phyloP scores from a whole-genome alignment of 2,888 invertebrate genomes.

The Hirtodrosophila duncani region DNA sequence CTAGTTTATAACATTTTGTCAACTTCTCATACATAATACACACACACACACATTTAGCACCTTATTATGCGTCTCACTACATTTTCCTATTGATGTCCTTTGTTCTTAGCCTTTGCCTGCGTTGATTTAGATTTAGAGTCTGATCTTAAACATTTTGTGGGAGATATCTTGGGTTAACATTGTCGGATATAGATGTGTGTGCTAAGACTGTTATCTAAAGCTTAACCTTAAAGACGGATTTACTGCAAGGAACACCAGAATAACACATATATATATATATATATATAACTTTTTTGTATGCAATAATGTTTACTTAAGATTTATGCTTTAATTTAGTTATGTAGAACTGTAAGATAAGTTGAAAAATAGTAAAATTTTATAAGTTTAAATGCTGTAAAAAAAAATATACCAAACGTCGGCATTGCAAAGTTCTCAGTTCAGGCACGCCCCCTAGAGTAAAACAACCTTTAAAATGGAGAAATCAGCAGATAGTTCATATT shows the following conservation, averaged over 20 bases:
- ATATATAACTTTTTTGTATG: conserved; percentile 38
- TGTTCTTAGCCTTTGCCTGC: too few species aligned
- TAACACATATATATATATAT: conserved; percentile 42
- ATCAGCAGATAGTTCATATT: too few species aligned
- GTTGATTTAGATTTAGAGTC: too few species aligned
- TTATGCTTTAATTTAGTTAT: conserved; percentile 36
- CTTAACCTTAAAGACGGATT: conserved; percentile 72
- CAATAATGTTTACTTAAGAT: conserved; percentile 49
- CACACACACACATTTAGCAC: conserved; percentile 20
- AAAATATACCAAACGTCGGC: conserved; percentile 6
- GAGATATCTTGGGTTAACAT: conserved; percentile 10
- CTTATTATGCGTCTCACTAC: conserved; percentile 42
- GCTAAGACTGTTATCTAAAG: conserved; percentile 42
- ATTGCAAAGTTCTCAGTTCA: conserved; percentile 64
- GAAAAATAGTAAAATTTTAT: background rate
- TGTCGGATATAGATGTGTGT: conserved; percentile 2
- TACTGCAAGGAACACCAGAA: conserved; percentile 72
- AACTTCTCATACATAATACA: conserved; percentile 5
- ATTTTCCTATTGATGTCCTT: conserved; percentile 32
- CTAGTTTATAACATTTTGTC: background rate
- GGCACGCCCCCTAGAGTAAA: conserved; percentile 5
- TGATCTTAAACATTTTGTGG: too few species aligned
- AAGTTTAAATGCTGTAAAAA: background rate
- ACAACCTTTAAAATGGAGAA: background rate
- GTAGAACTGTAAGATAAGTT: conserved; percentile 22